Evolutionary conservation across 2,888 invertebrate genomes (phyloP), one percentile per base, ranked within the genome.

Genomic region (Hybos culiciformis): DNA sequence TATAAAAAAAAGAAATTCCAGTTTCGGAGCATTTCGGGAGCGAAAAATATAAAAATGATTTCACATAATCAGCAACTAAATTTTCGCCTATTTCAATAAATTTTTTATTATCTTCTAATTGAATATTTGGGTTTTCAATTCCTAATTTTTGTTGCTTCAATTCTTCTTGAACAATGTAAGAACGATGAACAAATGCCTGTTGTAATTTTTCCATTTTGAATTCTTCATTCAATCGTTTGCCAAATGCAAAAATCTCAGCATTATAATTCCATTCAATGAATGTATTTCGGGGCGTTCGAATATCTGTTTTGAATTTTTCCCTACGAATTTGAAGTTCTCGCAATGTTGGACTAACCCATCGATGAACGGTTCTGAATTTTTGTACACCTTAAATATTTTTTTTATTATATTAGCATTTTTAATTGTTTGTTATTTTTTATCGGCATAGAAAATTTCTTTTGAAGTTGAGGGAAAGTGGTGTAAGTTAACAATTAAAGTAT

Each of bases 201-300:
- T 79, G 72, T 21, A 96, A 63, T 14, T 82, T 61, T 17, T 74
- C 69, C 0, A 72, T 65, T 46, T 86, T 71, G 56, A 96, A 87
- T 5, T 83, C 74, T 69, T 96, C 96, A 19, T 80, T 77, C 14
- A 94, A 67, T 20, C 96, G 72, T 56, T 81, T 80, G 9, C 81
- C 82, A 70, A 94, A 94, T 0, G 93, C 86, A 67, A 72, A 92
- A 3, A 94, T 49, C 68, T 94, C 93, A 0, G 87, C 77, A 53
- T 82, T 77, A 53, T 85, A 78, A 59, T 91, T 93, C 93, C 93
- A 90, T 56, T 83, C 85, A n/a, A 80, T 52, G 57, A 71, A 84
- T 8, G 72, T 70, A 20, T 77, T 80, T 48, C 87, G 67, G 2
- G 67, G 68, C 20, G 59, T 56, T 19, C 60, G 57, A 5, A 61